phyloP scores from a whole-genome alignment of 2,797 vertebrate genomes.

The Ctenosaura bakeri region DNA sequence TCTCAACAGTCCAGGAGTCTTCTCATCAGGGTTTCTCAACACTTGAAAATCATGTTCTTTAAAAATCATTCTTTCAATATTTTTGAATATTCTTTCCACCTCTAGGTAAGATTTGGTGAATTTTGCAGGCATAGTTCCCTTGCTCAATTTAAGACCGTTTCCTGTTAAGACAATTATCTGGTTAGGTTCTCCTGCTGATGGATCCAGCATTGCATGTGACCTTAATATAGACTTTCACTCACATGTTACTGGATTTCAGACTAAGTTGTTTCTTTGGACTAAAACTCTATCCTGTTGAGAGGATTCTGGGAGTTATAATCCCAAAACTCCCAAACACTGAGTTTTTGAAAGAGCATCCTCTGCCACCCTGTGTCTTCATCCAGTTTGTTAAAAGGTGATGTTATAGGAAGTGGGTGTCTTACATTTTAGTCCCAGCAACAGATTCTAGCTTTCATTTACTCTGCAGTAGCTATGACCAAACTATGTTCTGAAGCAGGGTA shows the following conservation, averaged over 20 bases:
- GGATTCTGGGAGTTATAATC: too few relatives aligned
- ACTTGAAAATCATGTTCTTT: too few relatives aligned
- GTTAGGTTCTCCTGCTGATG: not conserved
- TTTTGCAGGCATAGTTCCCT: too few relatives aligned
- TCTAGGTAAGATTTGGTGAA: too few relatives aligned
- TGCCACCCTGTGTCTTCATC: not conserved
- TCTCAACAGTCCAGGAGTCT: too few relatives aligned
- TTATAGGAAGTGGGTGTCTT: not conserved
- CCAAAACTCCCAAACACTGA: too few relatives aligned
- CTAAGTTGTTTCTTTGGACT: not conserved
- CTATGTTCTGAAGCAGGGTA: not conserved
- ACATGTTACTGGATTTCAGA: not conserved
- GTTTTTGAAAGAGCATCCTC: not conserved
- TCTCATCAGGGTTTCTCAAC: too few relatives aligned
- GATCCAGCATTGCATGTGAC: not conserved
- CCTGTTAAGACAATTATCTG: not conserved
- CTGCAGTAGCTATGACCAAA: not conserved
- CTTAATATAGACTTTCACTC: not conserved
- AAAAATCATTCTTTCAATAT: too few relatives aligned
- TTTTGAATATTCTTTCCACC: too few relatives aligned
- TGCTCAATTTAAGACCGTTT: too few relatives aligned
- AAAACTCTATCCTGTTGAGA: not conserved
- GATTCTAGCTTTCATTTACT: not conserved
- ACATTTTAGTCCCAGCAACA: not conserved
- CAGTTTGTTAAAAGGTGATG: not conserved